Evolutionary conservation across 2,797 vertebrate species (phyloP), one percentile per base, ranked within the genome.

Genomic region (Leuciscus waleckii): DNA sequence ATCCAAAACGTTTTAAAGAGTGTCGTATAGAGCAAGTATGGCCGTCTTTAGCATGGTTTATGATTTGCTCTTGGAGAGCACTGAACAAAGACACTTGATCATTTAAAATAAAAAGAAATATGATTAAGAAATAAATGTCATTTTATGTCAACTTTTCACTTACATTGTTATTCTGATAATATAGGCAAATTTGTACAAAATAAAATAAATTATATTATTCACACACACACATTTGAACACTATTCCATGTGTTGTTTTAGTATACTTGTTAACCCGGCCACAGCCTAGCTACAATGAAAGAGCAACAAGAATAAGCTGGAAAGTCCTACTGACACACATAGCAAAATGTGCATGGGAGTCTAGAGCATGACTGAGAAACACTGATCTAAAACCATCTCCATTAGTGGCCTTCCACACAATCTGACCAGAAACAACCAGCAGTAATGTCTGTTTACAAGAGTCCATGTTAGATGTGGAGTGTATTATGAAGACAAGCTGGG

Each of bases 381-480:
- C 35, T 1, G 49, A 81, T 81, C 35, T 81, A 43, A 70, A 63
- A 11, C 4, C 54, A 29, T 41, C 75, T 46, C 7, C 26, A 63
- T 35, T 26, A 63, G 81, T 17, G 26, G 13, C 70, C 54, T 32
- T 17, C 39, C 35, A 23, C 39, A 73, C 69, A 82, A 32, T 71
- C 11, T 41, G 39, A 71, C 49, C n/a, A 46, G 65, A 65, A 83
- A 82, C 17, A 82, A 74, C 56, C 39, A 46, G 56, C n/a, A 63
- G 51, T 41, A 73, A 74, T 49, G 41, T 63, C 26, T 46, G 29
- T 67, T 49, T 63, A 83, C 41, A 39, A 65, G 43, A 35, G 32
- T 26, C 41, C 26, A 65, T 75, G 37, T 61, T 63, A 56, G 69
- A 73, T 73, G 51, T 61, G 37, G 81, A 74, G 41, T 37, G 69